These are phyloP conservation scores for Oriolus oriolus DNA, from an alignment of 2,113 vertebrate species.

Conservation along the genomic window DNA sequence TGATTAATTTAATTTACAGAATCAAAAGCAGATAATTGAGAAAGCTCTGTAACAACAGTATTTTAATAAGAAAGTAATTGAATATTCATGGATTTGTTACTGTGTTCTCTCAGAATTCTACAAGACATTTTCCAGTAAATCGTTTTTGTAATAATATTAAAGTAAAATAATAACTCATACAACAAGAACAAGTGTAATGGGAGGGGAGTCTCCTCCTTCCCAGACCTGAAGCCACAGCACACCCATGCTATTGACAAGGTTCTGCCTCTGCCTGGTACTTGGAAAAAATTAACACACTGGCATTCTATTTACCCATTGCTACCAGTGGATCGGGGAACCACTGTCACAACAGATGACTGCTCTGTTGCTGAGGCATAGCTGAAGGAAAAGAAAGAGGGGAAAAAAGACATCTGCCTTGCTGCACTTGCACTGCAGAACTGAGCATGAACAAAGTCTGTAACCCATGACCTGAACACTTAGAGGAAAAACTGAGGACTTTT, in stretches of 20 bases:
- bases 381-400: background rate
- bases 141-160: background rate
- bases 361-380: background rate
- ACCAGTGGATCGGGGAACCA: rapidly evolving
- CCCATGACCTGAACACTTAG: rapidly evolving
- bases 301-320: background rate
- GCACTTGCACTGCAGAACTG: background rate
- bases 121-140: background rate
- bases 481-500: background rate
- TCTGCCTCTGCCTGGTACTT: background rate
- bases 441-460: background rate
- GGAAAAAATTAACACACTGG: background rate
- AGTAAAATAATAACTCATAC: background rate
- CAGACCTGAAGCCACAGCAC: background rate
- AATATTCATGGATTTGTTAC: background rate
- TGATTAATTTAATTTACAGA: background rate
- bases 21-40: background rate
- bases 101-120: background rate
- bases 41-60: background rate
- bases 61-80: background rate
- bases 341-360: background rate
- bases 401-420: background rate
- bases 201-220: background rate
- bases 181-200: background rate
- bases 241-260: background rate